Conservation (phyloP, 2,113 vertebrate genomes). For the Eptesicus fuscus region DNA sequence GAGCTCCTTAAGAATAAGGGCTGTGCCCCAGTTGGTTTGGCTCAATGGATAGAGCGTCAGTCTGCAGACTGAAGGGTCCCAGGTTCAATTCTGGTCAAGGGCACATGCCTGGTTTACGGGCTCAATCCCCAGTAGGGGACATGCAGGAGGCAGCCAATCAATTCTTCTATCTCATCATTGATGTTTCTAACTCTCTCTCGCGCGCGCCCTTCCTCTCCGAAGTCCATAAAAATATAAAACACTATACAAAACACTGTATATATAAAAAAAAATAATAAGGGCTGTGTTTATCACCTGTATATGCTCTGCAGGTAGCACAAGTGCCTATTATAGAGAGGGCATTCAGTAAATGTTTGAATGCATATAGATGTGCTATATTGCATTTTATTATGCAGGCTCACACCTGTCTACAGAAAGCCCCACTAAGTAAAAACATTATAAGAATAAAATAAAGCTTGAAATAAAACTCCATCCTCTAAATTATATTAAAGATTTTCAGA, state of each 20-base stretch:
- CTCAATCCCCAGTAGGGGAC: no score
- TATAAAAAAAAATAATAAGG: not conserved
- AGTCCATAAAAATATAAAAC: no score
- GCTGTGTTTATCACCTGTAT: not conserved
- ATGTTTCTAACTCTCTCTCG: no score
- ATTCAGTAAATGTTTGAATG: not conserved
- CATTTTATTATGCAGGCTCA: not conserved
- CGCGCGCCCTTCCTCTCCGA: no score
- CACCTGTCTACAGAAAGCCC: not conserved
- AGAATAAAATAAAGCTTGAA: constrained; percentile 25
- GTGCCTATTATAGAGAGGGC: not conserved
- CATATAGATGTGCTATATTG: not conserved
- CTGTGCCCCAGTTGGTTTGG: not conserved
- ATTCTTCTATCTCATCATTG: no score
- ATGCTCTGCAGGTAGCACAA: not conserved
- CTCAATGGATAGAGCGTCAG: no score
- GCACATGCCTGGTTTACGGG: no score
- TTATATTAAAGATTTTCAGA: not conserved
- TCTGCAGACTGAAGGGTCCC: no score
- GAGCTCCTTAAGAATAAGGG: not conserved
- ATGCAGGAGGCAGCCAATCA: no score
- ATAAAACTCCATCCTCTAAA: constrained; percentile 11
- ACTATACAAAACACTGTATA: no score
- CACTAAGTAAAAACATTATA: not conserved
- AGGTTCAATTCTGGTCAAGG: no score